Evolutionary conservation across 2,113 vertebrate genomes (phyloP).

Genomic region (Xiphophorus maculatus): DNA sequence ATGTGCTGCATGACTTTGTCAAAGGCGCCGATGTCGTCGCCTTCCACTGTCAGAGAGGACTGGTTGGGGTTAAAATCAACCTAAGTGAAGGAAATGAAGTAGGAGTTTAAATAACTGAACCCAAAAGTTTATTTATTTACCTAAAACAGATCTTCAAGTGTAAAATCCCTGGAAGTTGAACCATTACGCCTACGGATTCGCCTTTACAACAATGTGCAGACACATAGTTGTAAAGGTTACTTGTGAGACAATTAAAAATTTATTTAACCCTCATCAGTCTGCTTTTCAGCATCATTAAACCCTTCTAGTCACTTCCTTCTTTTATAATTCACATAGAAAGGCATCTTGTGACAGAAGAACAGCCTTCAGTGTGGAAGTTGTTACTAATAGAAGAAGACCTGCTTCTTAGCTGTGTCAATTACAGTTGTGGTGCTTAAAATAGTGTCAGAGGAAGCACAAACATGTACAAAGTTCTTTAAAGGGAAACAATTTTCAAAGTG

Average conservation of each 20-base stretch:
- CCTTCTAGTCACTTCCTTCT: not conserved
- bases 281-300: not conserved
- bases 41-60: conserved; percentile 87
- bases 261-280: not conserved
- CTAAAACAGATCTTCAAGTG: not conserved
- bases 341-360: not conserved
- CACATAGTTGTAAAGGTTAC: not conserved
- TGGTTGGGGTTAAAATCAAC: conserved; percentile 90
- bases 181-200: not conserved
- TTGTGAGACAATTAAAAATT: not conserved
- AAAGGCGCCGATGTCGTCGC: conserved; percentile 87
- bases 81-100: conserved; percentile 68
- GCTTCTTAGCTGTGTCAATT: not conserved
- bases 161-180: not conserved
- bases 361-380: not conserved
- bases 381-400: not conserved
- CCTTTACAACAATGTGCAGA: not conserved
- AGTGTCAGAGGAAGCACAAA: not conserved
- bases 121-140: not conserved
- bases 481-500: no score
- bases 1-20: conserved; percentile 94
- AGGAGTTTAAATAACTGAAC: not conserved
- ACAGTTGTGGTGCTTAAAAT: not conserved
- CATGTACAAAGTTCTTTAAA: not conserved
- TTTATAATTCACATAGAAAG: not conserved